phyloP scores from a whole-genome alignment of 2,888 invertebrate genomes.

The Lasioglossum morio region DNA sequence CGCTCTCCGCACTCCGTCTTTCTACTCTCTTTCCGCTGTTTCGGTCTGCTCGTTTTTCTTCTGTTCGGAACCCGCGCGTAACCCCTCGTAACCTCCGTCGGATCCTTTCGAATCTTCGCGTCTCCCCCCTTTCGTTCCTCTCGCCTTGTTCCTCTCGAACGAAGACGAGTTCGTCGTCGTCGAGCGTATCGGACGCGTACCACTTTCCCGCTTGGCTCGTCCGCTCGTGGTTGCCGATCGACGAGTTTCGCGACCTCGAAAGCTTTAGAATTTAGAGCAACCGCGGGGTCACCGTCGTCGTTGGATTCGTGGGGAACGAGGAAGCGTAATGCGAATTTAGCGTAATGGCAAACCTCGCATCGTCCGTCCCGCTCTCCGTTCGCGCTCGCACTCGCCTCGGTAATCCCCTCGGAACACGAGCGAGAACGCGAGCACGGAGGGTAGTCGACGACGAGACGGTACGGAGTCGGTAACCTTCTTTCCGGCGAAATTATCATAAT shows the following conservation, averaged over 20 bases:
- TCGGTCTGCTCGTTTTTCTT: conserved; percentile 34
- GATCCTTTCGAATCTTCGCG: conserved; percentile 61
- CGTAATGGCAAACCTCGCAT: not conserved
- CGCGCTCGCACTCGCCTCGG: conserved; percentile 28
- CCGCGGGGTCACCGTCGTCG: not conserved
- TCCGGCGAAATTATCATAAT: conserved; percentile 83
- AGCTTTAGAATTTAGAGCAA: not conserved
- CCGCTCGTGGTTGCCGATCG: conserved; percentile 7
- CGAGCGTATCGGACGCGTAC: not conserved
- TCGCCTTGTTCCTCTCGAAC: not conserved
- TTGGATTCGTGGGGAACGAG: not conserved
- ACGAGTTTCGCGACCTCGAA: not conserved
- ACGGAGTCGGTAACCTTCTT: conserved; percentile 79
- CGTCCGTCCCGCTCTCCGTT: not conserved
- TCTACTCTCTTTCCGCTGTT: conserved; percentile 30
- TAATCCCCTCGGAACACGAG: conserved; percentile 34
- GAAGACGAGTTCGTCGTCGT: not conserved
- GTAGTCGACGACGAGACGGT: conserved; percentile 54
- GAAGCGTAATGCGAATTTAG: not conserved
- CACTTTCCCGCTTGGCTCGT: not conserved
- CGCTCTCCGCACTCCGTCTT: not conserved
- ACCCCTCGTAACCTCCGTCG: conserved; percentile 78
- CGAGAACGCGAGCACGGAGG: conserved; percentile 37
- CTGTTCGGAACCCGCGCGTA: conserved; percentile 79
- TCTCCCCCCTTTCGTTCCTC: conserved; percentile 39